Evolutionary conservation across 2,113 vertebrate species (phyloP), one percentile per base, ranked within the genome.

Genomic region (Trogon surrucura): DNA sequence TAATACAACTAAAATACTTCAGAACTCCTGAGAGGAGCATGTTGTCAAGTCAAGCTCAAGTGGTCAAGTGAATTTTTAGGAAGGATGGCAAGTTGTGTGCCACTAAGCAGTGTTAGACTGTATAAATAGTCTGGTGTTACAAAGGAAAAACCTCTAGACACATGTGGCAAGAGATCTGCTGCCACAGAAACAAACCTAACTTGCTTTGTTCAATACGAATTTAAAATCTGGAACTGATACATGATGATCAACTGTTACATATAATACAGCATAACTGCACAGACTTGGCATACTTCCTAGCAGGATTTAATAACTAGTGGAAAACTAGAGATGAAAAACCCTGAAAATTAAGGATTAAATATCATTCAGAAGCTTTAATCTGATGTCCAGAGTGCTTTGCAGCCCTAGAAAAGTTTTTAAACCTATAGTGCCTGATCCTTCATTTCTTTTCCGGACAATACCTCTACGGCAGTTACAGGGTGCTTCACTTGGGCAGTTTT

Each of bases 171-270:
- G 92, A 88, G 36, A 67, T 66, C 50, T 72, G 97, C 97, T 97
- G 92, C 95, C 96, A 96, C 64, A 91, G 97, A 78, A 97, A 97
- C 96, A 85, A 72, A 74, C 65, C 32, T 93, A 67, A 71, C 62
- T 72, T 84, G 32, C 27, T 67, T 91, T 86, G 77, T 65, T 87
- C 47, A 64, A 41, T 66, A 61, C 23, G n/a, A 51, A 60, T 88
- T 82, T 89, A 36, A 70, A 88, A 84, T 75, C 17, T 74, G 50
- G 57, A 75, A 72, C 41, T 30, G 80, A 54, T 53, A 83, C 34
- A 30, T 5, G 9, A 38, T n/a, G 17, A 44, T 30, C 41, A 70
- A 25, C 48, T 83, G 58, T 48, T 78, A 62, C 19, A 44, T 30
- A 30, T 11, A 91, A 57, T 6, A 64, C 44, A 69, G 48, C 22